These are phyloP conservation scores for Pachymerium ferrugineum DNA, from an alignment of 2,888 invertebrate species.

Conservation along the genomic window DNA sequence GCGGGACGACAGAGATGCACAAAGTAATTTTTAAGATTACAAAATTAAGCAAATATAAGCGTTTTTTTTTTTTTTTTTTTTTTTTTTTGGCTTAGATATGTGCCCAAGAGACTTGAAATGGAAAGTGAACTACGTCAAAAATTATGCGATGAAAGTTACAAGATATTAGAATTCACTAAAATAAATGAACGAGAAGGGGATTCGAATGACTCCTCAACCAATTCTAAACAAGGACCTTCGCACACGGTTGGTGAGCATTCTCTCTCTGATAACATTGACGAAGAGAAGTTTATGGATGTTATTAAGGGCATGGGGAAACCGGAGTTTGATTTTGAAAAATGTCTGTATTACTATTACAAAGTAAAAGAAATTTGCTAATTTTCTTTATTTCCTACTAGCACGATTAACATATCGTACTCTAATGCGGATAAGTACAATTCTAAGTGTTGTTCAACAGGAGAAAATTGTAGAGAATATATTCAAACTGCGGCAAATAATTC, in stretches of 20 bases:
- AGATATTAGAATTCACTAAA: neutral
- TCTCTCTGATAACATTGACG: neutral
- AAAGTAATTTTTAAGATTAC: slow-evolving; percentile 36
- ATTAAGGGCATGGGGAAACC: neutral
- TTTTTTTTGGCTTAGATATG: slow-evolving; percentile 34
- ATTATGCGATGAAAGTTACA: slow-evolving; percentile 30
- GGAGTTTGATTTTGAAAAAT: neutral
- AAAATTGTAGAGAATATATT: slow-evolving; percentile 56
- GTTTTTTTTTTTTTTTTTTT: neutral
- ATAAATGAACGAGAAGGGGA: neutral
- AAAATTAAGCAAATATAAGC: neutral
- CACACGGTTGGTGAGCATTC: too few relatives aligned
- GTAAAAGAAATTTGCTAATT: neutral
- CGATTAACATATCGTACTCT: slow-evolving; percentile 42
- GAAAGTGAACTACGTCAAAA: slow-evolving; percentile 36
- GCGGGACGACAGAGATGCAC: slow-evolving; percentile 39
- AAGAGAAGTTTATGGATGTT: neutral
- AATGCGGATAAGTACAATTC: slow-evolving; percentile 58
- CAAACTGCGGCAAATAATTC: slow-evolving; percentile 36
- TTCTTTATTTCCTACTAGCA: slow-evolving; percentile 6
- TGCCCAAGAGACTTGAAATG: slow-evolving; percentile 33
- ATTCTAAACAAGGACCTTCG: neutral
- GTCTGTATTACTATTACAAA: neutral
- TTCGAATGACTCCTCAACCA: neutral
- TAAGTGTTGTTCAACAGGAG: slow-evolving; percentile 56